phyloP scores from a whole-genome alignment of 2,888 invertebrate species.

The Andrena bicolor region DNA sequence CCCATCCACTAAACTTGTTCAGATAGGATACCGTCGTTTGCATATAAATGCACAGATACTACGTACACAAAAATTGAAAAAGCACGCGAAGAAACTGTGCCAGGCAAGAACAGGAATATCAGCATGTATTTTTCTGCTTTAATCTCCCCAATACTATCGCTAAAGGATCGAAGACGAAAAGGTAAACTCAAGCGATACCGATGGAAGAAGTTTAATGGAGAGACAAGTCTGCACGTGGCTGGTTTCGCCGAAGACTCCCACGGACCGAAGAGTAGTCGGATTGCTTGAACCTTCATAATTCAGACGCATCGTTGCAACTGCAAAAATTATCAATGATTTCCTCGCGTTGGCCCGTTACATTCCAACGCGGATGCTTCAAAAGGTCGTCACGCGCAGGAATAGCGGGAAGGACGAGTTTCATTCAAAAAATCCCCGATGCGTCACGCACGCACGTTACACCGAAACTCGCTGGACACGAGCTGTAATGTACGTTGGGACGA shows the following conservation, averaged over 20 bases:
- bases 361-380: slow-evolving; percentile 61
- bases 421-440: slow-evolving; percentile 42
- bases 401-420: slow-evolving; percentile 62
- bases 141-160: no score
- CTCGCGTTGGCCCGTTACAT: slow-evolving; percentile 65
- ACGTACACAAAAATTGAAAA: no score
- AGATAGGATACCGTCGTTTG: neutral
- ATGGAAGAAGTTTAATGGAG: neutral
- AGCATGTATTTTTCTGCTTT: no score
- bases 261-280: slow-evolving; percentile 5
- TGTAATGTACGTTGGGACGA: slow-evolving; percentile 31
- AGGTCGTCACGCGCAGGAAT: slow-evolving; percentile 62
- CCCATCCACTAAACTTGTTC: neutral
- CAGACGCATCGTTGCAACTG: slow-evolving; percentile 23
- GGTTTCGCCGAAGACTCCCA: neutral
- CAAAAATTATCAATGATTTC: slow-evolving; percentile 61
- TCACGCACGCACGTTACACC: slow-evolving; percentile 42
- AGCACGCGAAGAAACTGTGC: no score
- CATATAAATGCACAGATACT: neutral
- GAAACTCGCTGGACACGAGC: slow-evolving; percentile 46
- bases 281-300: slow-evolving; percentile 40
- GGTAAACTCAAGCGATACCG: neutral
- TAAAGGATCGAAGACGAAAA: no score
- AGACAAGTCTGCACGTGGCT: neutral
- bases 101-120: no score